These are phyloP conservation scores for Leptinotarsa juncta DNA, from an alignment of 2,888 invertebrate species.

Conservation along the genomic window DNA sequence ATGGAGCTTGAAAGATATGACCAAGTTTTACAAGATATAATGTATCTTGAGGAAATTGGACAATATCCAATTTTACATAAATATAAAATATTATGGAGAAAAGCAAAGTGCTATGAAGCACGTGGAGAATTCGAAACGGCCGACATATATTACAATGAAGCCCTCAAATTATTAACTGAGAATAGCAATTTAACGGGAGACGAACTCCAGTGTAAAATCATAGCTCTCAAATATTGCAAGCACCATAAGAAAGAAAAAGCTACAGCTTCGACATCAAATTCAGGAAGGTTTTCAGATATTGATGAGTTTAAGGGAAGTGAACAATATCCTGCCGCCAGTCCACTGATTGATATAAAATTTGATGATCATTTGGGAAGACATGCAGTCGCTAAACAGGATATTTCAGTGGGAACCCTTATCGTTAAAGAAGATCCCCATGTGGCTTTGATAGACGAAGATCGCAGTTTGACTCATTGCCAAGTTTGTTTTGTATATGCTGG, in stretches of 20 bases:
- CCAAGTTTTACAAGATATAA: background rate
- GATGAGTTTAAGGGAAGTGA: background rate
- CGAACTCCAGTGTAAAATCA: background rate
- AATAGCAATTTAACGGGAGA: no score
- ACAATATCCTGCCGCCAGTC: background rate
- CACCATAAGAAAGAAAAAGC: background rate
- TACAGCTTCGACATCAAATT: background rate
- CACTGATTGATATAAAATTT: background rate
- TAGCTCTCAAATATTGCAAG: background rate
- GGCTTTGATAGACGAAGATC: no score
- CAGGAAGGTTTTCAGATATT: background rate
- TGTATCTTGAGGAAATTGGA: constrained; percentile 2
- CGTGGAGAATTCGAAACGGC: no score
- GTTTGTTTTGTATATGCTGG: background rate
- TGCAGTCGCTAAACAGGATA: background rate
- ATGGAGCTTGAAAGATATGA: background rate
- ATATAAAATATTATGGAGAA: background rate
- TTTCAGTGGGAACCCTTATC: background rate
- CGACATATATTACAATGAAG: no score
- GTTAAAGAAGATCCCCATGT: no score
- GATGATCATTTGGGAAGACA: constrained; percentile 6
- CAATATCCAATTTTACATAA: background rate
- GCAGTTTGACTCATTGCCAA: no score
- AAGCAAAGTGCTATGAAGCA: no score
- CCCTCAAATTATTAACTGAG: no score